Conservation (phyloP, 2,888 invertebrate genomes). For the Apamea crenata region DNA sequence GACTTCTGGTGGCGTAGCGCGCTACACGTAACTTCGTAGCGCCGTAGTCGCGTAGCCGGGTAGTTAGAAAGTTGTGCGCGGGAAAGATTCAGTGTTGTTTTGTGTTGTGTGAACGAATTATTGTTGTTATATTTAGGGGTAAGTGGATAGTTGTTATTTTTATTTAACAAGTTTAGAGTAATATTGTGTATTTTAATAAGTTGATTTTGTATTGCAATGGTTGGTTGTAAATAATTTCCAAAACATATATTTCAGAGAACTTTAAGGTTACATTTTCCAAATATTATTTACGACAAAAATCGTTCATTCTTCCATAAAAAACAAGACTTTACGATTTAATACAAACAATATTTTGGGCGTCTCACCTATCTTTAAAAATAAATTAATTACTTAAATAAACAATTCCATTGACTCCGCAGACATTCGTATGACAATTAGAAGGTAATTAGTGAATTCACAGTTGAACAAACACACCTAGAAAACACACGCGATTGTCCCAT, state of each 20-base stretch:
- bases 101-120: constrained; percentile 59
- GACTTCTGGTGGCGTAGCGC: constrained; percentile 69
- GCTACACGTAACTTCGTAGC: constrained; percentile 70
- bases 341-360: too few species aligned
- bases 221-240: background rate
- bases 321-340: background rate
- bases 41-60: constrained; percentile 53
- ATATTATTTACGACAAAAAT: background rate
- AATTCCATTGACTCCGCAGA: constrained; percentile 12
- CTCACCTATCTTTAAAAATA: background rate
- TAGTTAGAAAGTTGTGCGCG: constrained; percentile 60
- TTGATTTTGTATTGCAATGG: background rate
- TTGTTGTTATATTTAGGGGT: constrained; percentile 52
- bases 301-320: too few species aligned
- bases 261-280: background rate
- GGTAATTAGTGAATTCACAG: constrained; percentile 48
- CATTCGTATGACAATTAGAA: constrained; percentile 34
- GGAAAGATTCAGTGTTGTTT: constrained; percentile 62
- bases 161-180: background rate
- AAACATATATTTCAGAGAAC: constrained; percentile 7
- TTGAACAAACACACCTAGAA: constrained; percentile 55
- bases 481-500: constrained; percentile 59
- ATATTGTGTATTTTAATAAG: background rate
- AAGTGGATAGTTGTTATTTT: constrained; percentile 38
- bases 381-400: background rate